Evolutionary conservation across 2,113 vertebrate genomes (phyloP).

Genomic region (Chamaea fasciata): DNA sequence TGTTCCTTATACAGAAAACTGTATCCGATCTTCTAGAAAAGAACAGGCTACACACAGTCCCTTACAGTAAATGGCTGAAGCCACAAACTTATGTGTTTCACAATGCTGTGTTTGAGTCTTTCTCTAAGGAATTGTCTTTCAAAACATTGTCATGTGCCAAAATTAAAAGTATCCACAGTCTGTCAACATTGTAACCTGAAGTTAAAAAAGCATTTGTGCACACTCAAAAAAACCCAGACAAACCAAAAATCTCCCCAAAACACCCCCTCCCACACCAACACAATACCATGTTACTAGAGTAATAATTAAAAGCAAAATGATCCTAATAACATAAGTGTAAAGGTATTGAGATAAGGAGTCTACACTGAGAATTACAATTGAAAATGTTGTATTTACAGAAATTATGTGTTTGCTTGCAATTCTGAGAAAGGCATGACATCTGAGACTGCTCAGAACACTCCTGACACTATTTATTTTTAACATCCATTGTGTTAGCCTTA

Average conservation of each 20-base stretch:
- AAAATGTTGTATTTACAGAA: not conserved
- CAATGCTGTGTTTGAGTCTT: not conserved
- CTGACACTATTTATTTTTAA: not conserved
- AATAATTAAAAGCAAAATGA: not conserved
- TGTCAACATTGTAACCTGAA: not conserved
- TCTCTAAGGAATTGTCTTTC: not conserved
- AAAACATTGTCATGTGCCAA: not conserved
- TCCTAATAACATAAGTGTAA: not conserved
- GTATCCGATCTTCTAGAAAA: not conserved
- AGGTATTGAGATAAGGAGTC: not conserved
- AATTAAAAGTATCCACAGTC: not conserved
- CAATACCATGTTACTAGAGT: accelerated
- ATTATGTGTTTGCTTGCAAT: not conserved
- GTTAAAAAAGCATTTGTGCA: not conserved
- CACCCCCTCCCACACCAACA: not conserved
- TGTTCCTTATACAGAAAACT: not conserved
- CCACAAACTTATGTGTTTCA: not conserved
- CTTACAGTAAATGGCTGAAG: not conserved
- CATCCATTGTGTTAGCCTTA: not conserved
- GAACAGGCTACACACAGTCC: not conserved
- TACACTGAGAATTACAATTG: not conserved
- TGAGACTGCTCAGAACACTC: not conserved
- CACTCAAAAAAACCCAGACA: not conserved
- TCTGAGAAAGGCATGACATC: not conserved
- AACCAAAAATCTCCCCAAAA: accelerated